phyloP scores from a whole-genome alignment of 2,797 vertebrate genomes.

The Falco cherrug region DNA sequence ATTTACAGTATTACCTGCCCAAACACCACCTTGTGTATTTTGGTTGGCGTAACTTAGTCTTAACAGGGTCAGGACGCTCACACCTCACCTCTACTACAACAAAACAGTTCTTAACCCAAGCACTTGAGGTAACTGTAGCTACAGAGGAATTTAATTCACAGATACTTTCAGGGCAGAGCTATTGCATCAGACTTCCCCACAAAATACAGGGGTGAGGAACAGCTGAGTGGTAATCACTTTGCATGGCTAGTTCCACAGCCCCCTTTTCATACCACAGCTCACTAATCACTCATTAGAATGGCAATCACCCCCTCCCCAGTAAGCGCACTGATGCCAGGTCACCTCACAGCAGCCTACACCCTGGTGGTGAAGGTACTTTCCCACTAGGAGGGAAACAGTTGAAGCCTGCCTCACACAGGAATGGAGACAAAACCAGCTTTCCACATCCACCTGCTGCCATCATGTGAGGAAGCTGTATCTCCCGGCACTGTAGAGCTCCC shows the following conservation, averaged over 20 bases:
- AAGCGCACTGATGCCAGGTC: neutral
- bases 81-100: neutral
- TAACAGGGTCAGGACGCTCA: neutral
- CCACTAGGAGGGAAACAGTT: neutral
- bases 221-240: neutral
- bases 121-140: neutral
- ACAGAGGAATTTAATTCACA: neutral
- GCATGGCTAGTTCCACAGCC: fast-evolving
- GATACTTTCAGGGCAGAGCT: neutral
- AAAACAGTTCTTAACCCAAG: neutral
- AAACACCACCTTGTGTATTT: neutral
- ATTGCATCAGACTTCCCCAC: neutral
- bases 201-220: neutral
- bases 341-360: neutral
- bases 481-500: neutral
- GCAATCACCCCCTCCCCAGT: neutral
- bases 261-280: neutral
- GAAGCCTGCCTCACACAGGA: neutral
- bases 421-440: neutral
- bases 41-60: neutral
- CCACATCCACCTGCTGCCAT: neutral
- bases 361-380: neutral
- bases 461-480: neutral
- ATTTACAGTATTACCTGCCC: neutral
- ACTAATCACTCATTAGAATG: neutral